phyloP scores from a whole-genome alignment of 2,113 vertebrate species.

The Corydoras maculifer region DNA sequence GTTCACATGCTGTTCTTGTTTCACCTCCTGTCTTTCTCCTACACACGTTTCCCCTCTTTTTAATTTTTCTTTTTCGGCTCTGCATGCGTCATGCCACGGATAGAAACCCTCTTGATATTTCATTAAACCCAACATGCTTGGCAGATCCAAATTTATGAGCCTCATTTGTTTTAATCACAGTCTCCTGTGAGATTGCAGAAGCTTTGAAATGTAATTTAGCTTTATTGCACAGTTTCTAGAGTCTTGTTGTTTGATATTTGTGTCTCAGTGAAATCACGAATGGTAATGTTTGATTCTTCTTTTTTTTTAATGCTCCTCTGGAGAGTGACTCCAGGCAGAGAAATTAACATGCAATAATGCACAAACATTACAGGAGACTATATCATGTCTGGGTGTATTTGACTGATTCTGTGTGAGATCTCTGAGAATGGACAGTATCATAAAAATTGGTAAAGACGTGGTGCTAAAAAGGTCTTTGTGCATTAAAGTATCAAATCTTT shows the following conservation, averaged over 20 bases:
- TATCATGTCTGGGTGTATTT: not conserved
- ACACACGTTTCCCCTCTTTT: constrained; percentile 27
- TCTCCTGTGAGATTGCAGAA: constrained; percentile 56
- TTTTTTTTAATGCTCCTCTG: not conserved
- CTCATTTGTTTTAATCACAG: constrained; percentile 77
- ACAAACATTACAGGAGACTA: constrained; percentile 2
- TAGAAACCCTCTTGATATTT: constrained; percentile 98
- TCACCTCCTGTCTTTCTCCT: constrained; percentile 32
- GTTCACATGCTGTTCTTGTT: constrained; percentile 11
- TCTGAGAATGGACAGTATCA: not conserved
- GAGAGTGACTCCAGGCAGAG: not conserved
- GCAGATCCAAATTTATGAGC: constrained; percentile 96
- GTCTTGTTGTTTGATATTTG: constrained; percentile 40
- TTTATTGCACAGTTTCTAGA: constrained; percentile 63
- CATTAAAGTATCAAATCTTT: too few relatives aligned
- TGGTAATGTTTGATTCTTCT: too few relatives aligned
- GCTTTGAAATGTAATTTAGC: constrained; percentile 68
- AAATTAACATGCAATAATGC: not conserved
- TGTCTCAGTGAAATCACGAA: not conserved
- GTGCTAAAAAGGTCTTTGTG: too few relatives aligned
- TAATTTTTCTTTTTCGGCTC: constrained; percentile 27
- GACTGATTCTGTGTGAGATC: not conserved
- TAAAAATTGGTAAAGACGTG: too few relatives aligned
- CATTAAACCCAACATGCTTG: constrained; percentile 92
- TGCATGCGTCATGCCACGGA: constrained; percentile 51